Base-by-base conservation (phyloP, 2,113 vertebrate species). In the Australoheros scitulus region DNA sequence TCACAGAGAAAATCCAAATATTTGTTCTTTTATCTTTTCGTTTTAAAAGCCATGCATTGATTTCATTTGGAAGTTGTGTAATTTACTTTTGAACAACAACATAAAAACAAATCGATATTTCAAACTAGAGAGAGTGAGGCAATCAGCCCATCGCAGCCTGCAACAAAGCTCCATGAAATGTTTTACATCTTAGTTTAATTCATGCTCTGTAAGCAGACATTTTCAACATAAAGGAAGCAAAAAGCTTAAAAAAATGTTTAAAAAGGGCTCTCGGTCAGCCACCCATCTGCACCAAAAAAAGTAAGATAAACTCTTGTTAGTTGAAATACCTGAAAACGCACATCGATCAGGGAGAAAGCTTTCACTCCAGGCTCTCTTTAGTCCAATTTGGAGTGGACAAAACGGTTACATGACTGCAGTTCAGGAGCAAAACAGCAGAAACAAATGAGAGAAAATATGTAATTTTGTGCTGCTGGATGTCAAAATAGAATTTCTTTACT, bases 81-180 rank as follows among this genome's bases (percentile, higher is more conserved):
- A 81, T 86, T 65, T 83, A 47, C 50, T 79, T 83, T 65, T 77
- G 81, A 61, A 75, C 50, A 68, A 68, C 61, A 52, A 81, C 68
- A 72, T 55, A 55, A 32, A 83, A 86, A 77, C 32, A 64, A 60
- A 75, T 82, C 72, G 57, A 77, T 88, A 87, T 74, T 85, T 81
- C 38, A 76, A 43, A 87, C 55, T 76, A 20, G 52, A 78, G 22
- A 24, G 22, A 63, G 34, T 36, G 59, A 75, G 52, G 79, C 58
- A 80, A 80, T 74, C 59, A 72, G 58, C 59, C 17, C 43, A 26
- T 50, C 75, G 64, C 41, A 38, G 58, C 29, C 55, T 65, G 50
- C 32, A 52, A 87, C 50, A 77, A 75, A 84, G 64, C 70, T 85
- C 32, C 36, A 15, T 20, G 47, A 79, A 75, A 52, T 74, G 70